Base-by-base conservation (phyloP, 1,140 invertebrate genomes). In the Marisa cornuarietis region DNA sequence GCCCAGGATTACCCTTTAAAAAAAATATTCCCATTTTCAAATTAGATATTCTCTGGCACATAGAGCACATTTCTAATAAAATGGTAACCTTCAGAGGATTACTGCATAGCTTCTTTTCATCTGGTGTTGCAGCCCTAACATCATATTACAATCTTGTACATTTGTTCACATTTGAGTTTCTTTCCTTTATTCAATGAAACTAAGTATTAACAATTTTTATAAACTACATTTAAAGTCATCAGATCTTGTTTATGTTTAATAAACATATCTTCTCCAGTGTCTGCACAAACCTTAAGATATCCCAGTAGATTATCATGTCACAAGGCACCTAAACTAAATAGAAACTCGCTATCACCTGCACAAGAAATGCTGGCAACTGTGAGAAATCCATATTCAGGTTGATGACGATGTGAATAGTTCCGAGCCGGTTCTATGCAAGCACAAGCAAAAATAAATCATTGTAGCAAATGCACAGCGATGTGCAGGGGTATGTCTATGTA, bases 381-480 rank as follows among this genome's bases (percentile, higher is more conserved):
- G 84, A 83, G 82, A 91, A 91, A 81, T 90, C 88, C 24, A 89
- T 85, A 26, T 86, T 83, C 22, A 91, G 73, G 79, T 87, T 88
- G 20, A 90, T 88, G 13, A 91, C 78, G 82, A 91, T 89, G 73
- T 89, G 87, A 0, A 91, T 85, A 42, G 85, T 84, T 42, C 91
- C 90, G 71, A 89, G 82, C 79, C 83, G 83, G 74, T 79, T 81
- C 87, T 89, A 80, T 22, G 8, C 54, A 58, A 18, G 0, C 8
- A 58, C 54, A 42, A 42, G 6, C 31, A 42, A 42, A 42, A 42
- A 42, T 42, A 42, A 42, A 42, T 42, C 31, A 42, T 42, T 42
- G 31, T 42, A 42, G 31, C 31, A 42, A 42, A 58, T 58, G 9
- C 54, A 58, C 54, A 58, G 4, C 11, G 11, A 58, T 58, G 54